Evolutionary conservation across 2,888 invertebrate species (phyloP).

Genomic region (Acronicta leporina): DNA sequence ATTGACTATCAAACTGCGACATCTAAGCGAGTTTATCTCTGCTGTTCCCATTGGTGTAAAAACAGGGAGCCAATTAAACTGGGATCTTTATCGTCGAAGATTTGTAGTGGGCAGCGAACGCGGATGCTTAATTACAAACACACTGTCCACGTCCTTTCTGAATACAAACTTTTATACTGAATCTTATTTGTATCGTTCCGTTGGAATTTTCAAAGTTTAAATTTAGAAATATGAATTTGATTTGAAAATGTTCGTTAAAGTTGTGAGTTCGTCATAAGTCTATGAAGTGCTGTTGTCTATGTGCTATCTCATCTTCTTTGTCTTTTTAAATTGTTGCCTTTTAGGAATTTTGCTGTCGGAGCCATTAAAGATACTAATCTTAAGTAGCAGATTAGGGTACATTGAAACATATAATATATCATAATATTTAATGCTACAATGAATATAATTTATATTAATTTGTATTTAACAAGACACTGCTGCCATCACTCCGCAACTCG

Average conservation of each 20-base stretch:
- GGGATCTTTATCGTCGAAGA: constrained; percentile 54
- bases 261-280: too few species aligned
- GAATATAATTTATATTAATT: too few species aligned
- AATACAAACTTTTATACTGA: constrained; percentile 47
- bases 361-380: too few species aligned
- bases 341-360: too few species aligned
- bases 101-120: constrained; percentile 52
- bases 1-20: neutral
- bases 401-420: too few species aligned
- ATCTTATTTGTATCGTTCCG: neutral
- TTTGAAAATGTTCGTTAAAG: neutral
- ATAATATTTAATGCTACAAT: too few species aligned
- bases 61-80: constrained; percentile 61
- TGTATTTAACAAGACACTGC: too few species aligned
- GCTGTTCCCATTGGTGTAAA: constrained; percentile 51
- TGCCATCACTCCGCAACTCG: too few species aligned
- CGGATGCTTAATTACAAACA: constrained; percentile 48
- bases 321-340: too few species aligned
- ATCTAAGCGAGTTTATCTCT: neutral
- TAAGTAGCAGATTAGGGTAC: too few species aligned
- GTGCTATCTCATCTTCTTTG: too few species aligned
- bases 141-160: constrained; percentile 35
- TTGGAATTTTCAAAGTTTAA: neutral
- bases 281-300: too few species aligned
- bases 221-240: neutral